phyloP scores from a whole-genome alignment of 35 echinoderm and acorn worm genomes.

The Apostichopus parvimensis region DNA sequence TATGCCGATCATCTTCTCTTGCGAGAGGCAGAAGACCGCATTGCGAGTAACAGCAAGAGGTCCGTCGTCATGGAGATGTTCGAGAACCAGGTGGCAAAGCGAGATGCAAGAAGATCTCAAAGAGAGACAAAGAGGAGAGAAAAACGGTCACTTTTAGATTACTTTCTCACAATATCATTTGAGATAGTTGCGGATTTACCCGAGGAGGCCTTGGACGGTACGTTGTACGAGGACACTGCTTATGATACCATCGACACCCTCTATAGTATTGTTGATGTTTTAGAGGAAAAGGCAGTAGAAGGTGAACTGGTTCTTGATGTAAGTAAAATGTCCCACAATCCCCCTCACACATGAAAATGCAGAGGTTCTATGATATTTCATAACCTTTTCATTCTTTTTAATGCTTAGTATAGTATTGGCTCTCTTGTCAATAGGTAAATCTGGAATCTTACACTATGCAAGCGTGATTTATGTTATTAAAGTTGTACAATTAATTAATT shows the following conservation, averaged over 20 bases:
- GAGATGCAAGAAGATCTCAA: background rate
- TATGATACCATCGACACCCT: conserved; percentile 18
- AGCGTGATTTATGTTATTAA: no score
- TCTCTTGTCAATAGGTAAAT: no score
- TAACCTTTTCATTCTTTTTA: no score
- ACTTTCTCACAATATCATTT: conserved; percentile 18
- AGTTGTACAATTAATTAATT: no score
- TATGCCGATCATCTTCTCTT: conserved; percentile 11
- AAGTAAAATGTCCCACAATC: background rate
- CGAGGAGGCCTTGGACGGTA: background rate
- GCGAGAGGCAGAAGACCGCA: conserved; percentile 19
- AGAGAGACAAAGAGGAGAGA: background rate
- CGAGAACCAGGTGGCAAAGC: background rate
- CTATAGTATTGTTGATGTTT: background rate
- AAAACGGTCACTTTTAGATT: background rate
- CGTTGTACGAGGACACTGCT: conserved; percentile 2
- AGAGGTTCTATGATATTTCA: no score
- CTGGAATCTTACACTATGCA: no score
- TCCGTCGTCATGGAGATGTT: conserved; percentile 14
- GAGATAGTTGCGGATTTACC: conserved; percentile 35
- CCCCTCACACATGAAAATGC: no score
- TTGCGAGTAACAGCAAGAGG: background rate
- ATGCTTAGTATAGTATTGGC: no score
- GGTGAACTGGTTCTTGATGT: conserved; percentile 15
- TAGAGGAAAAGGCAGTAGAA: background rate